phyloP scores from a whole-genome alignment of 1,140 invertebrate species.

The Drosophila asahinai region DNA sequence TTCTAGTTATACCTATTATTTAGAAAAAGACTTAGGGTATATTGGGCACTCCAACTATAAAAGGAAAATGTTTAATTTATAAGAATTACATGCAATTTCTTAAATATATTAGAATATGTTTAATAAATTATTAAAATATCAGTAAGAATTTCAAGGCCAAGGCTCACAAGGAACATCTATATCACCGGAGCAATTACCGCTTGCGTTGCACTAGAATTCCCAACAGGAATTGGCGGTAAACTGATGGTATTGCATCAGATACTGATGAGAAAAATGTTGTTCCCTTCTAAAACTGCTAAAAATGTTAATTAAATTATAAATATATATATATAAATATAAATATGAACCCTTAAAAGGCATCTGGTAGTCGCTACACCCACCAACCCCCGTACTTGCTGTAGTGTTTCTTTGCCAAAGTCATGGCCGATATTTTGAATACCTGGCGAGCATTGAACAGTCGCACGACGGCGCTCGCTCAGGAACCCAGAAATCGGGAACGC shows the following conservation, averaged over 20 bases:
- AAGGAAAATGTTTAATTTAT: no score
- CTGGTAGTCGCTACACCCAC: constrained; percentile 9
- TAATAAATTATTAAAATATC: no score
- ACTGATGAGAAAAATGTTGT: no score
- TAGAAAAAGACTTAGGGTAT: background rate
- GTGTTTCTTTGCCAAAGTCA: constrained; percentile 72
- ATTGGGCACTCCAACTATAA: no score
- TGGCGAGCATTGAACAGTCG: constrained; percentile 64
- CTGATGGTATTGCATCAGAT: no score
- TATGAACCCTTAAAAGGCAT: constrained; percentile 18
- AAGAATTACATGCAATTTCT: no score
- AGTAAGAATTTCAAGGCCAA: no score
- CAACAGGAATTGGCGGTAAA: background rate
- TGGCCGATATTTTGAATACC: constrained; percentile 77
- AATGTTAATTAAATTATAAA: background rate
- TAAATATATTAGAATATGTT: background rate
- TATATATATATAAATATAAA: no score
- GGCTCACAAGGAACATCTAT: background rate
- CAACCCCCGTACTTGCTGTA: constrained; percentile 28
- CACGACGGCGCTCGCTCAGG: constrained; percentile 53
- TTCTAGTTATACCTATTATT: constrained; percentile 2
- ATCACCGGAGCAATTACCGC: background rate
- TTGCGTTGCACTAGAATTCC: background rate
- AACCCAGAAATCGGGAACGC: constrained; percentile 32
- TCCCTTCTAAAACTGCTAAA: no score